Evolutionary conservation across 2,113 vertebrate species (phyloP).

Genomic region (Balaeniceps rex): DNA sequence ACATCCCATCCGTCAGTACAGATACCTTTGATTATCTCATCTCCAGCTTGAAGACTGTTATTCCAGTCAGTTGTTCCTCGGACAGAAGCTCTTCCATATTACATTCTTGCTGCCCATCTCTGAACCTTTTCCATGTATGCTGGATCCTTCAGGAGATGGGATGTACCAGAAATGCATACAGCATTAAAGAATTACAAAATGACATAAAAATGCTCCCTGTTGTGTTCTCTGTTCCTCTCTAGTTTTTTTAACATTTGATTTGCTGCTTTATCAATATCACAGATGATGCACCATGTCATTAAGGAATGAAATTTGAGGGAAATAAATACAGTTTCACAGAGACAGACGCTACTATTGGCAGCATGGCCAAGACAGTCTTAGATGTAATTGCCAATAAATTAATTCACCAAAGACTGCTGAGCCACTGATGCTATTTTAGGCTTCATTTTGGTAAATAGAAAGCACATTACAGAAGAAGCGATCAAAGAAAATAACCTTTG

Average conservation of each 20-base stretch:
- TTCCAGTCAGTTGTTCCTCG: not conserved
- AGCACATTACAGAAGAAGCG: not conserved
- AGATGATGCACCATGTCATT: not conserved
- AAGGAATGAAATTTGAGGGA: constrained; percentile 3
- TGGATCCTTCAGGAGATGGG: not conserved
- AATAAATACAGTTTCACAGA: not conserved
- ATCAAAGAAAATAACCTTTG: constrained; percentile 60
- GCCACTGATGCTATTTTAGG: constrained; percentile 48
- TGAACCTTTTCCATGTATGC: not conserved
- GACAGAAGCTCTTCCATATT: not conserved
- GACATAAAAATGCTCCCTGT: not conserved
- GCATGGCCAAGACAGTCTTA: not conserved
- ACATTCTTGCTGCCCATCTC: not conserved
- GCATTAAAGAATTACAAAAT: not conserved
- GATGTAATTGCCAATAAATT: constrained; percentile 56
- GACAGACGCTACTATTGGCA: not conserved
- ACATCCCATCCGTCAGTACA: not conserved
- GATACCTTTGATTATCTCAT: not conserved
- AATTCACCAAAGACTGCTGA: constrained; percentile 37
- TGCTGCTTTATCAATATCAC: not conserved
- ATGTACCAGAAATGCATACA: not conserved
- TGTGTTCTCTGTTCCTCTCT: not conserved
- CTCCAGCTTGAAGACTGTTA: not conserved
- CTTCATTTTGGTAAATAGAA: constrained; percentile 17
- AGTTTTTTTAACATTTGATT: not conserved